Evolutionary conservation across 1,140 invertebrate species (phyloP).

Genomic region (Anastatus disparis): DNA sequence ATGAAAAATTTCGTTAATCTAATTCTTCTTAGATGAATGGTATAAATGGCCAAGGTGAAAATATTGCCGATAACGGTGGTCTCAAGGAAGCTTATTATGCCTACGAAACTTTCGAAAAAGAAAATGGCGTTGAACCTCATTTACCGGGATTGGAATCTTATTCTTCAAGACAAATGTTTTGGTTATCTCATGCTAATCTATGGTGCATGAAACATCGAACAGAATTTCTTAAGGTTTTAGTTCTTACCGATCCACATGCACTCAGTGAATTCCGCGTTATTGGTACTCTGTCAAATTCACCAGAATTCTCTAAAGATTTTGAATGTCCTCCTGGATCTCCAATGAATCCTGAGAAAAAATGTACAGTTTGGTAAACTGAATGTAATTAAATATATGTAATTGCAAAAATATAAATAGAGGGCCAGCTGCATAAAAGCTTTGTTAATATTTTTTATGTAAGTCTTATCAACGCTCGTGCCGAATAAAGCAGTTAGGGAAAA

Average conservation of each 20-base stretch:
- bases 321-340: conserved; percentile 81
- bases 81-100: conserved; percentile 71
- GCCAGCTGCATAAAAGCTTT: too few relatives aligned
- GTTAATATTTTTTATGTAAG: too few relatives aligned
- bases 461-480: too few relatives aligned
- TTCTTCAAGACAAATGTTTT: conserved; percentile 72
- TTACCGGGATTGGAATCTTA: conserved; percentile 66
- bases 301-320: conserved; percentile 88
- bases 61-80: conserved; percentile 74
- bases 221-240: conserved; percentile 65
- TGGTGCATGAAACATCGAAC: conserved; percentile 70
- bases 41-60: conserved; percentile 72
- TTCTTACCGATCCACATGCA: conserved; percentile 79
- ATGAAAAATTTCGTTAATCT: too few relatives aligned
- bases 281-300: conserved; percentile 91
- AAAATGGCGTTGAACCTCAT: conserved; percentile 56
- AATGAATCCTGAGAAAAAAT: conserved; percentile 92
- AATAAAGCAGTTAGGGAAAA: too few relatives aligned
- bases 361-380: conserved; percentile 83
- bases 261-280: conserved; percentile 85
- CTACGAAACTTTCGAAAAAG: conserved; percentile 62
- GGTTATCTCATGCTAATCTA: conserved; percentile 69
- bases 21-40: conserved; percentile 66
- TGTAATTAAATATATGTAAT: too few relatives aligned
- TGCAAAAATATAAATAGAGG: too few relatives aligned